phyloP scores from a whole-genome alignment of 2,113 vertebrate genomes.

The Anoplopoma fimbria region DNA sequence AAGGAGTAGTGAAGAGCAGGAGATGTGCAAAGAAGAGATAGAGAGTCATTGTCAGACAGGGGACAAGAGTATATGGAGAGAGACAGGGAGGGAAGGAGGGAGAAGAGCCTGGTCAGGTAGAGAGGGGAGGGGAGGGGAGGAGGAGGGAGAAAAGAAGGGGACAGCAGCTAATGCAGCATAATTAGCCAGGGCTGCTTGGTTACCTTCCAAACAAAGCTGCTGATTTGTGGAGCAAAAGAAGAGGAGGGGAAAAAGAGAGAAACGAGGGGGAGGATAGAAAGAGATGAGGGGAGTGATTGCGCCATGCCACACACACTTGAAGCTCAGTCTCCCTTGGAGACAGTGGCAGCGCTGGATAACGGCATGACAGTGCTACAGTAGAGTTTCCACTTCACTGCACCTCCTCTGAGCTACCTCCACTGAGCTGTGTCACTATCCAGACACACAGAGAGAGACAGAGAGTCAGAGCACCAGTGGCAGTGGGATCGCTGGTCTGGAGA shows the following conservation, averaged over 20 bases:
- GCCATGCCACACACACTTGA: conserved; percentile 82
- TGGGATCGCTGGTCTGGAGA: conserved; percentile 39
- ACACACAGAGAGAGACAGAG: conserved; percentile 47
- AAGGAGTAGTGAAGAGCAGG: conserved; percentile 70
- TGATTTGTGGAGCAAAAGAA: conserved; percentile 81
- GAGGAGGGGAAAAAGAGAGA: conserved; percentile 74
- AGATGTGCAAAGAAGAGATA: conserved; percentile 61
- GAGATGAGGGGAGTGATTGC: conserved; percentile 82
- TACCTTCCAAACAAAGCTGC: conserved; percentile 87
- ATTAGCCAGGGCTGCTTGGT: conserved; percentile 85
- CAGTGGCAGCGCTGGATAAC: conserved; percentile 69
- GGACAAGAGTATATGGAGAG: conserved; percentile 36
- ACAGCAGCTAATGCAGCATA: conserved; percentile 81
- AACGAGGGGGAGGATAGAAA: conserved; percentile 65
- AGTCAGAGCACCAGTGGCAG: conserved; percentile 33
- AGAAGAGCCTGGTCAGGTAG: conserved; percentile 67
- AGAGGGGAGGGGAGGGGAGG: conserved; percentile 36
- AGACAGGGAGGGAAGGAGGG: conserved; percentile 30
- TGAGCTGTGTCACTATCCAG: conserved; percentile 66
- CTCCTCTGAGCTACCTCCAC: conserved; percentile 50
- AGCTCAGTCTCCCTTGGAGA: conserved; percentile 86
- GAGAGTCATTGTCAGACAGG: conserved; percentile 34
- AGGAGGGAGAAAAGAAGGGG: conserved; percentile 50
- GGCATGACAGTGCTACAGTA: conserved; percentile 79
- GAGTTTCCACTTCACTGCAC: conserved; percentile 66